Conservation (phyloP, 2,113 vertebrate genomes). For the Aegithalos caudatus region DNA sequence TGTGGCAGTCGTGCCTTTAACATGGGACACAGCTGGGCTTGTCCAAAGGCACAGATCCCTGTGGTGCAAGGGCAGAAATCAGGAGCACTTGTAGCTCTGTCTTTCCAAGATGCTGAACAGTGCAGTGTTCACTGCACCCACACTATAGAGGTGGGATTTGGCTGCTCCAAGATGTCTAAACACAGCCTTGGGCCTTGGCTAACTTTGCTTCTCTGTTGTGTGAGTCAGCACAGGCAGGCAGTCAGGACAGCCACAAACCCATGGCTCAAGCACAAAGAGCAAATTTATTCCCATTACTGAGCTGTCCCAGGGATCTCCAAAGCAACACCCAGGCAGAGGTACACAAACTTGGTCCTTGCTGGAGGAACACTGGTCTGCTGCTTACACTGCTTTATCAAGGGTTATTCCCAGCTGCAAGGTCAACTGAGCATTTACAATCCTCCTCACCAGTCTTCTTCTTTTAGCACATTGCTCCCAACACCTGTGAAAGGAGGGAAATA, state of each 20-base stretch:
- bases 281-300: background rate
- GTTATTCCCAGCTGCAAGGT: background rate
- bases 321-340: background rate
- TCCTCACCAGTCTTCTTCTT: background rate
- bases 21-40: background rate
- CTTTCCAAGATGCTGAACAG: background rate
- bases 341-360: background rate
- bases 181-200: background rate
- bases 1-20: background rate
- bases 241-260: background rate
- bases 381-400: background rate
- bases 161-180: background rate
- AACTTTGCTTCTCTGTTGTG: background rate
- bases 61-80: fast-evolving
- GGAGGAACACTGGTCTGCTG: background rate
- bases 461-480: background rate
- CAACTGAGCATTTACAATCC: background rate
- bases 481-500: background rate
- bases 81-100: background rate
- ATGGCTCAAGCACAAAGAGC: background rate
- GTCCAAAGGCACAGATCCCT: background rate
- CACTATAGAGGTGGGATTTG: background rate
- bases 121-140: background rate
- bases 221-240: background rate
- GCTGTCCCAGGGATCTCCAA: background rate